Evolutionary conservation across 2,797 vertebrate species (phyloP).

Genomic region (Pempheris klunzingeri): DNA sequence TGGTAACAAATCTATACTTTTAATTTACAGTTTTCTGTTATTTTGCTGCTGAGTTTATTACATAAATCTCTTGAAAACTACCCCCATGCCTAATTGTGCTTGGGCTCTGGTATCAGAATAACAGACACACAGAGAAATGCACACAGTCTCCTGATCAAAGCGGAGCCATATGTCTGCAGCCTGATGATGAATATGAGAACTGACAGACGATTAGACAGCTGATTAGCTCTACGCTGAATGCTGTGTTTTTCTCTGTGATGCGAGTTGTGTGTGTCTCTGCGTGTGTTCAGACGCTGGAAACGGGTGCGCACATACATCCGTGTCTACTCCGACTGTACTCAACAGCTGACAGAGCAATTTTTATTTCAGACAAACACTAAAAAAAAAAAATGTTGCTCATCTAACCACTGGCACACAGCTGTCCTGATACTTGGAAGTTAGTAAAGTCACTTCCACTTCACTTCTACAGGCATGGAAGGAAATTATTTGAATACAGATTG

Average conservation of each 20-base stretch:
- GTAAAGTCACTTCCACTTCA: neutral
- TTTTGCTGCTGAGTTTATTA: neutral
- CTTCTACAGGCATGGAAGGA: neutral
- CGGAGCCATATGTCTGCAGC: slow-evolving; percentile 59
- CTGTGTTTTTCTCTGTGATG: slow-evolving; percentile 38
- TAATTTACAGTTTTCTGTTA: neutral
- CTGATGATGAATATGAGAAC: slow-evolving; percentile 63
- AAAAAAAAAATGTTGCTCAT: slow-evolving; percentile 30
- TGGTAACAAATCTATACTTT: neutral
- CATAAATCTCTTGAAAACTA: neutral
- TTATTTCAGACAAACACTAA: slow-evolving; percentile 36
- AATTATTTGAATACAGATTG: slow-evolving; percentile 9
- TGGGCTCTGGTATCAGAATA: slow-evolving; percentile 19
- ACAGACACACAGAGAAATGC: slow-evolving; percentile 30
- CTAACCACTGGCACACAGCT: neutral
- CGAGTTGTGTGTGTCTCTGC: slow-evolving; percentile 27
- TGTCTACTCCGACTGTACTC: slow-evolving; percentile 32
- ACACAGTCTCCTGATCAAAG: slow-evolving; percentile 65
- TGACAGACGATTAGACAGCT: slow-evolving; percentile 77
- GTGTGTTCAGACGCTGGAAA: slow-evolving; percentile 47
- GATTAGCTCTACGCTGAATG: slow-evolving; percentile 66
- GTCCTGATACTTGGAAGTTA: neutral
- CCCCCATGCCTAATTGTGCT: neutral
- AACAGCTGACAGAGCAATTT: slow-evolving; percentile 58
- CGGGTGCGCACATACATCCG: slow-evolving; percentile 54